phyloP scores from a whole-genome alignment of 1,140 invertebrate species.

The Danaus melanippus region DNA sequence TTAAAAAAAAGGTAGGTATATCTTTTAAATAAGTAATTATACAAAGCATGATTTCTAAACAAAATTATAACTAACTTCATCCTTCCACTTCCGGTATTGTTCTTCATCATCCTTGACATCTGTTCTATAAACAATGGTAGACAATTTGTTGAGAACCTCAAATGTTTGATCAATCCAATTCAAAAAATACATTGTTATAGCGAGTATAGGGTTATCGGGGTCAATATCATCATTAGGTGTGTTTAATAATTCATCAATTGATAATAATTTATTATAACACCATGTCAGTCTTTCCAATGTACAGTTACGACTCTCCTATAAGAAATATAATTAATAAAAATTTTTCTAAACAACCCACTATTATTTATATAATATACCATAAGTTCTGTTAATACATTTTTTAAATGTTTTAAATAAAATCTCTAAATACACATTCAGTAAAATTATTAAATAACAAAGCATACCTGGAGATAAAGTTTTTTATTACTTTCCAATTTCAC shows the following conservation, averaged over 20 bases:
- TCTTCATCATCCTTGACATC: conserved; percentile 35
- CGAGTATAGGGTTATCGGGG: conserved; percentile 33
- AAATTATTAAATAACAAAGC: conserved; percentile 1
- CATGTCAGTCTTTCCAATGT: conserved; percentile 48
- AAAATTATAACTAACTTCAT: conserved; percentile 31
- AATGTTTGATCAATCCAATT: conserved; percentile 67
- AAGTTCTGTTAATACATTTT: too few relatives aligned
- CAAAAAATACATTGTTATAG: conserved; percentile 58
- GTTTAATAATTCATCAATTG: conserved; percentile 27
- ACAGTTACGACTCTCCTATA: conserved; percentile 53
- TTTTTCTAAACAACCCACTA: not conserved
- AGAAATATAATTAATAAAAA: conserved; percentile 9
- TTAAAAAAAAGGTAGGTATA: too few relatives aligned
- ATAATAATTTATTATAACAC: conserved; percentile 44
- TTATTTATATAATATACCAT: too few relatives aligned
- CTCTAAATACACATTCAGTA: too few relatives aligned
- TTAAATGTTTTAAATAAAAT: too few relatives aligned
- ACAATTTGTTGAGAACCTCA: conserved; percentile 47
- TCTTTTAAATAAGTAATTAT: conserved; percentile 5
- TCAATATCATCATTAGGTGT: conserved; percentile 6
- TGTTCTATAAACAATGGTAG: conserved; percentile 40
- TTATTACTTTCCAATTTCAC: conserved; percentile 42
- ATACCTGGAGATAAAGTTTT: conserved; percentile 35
- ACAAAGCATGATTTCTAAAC: not conserved
- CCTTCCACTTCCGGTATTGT: conserved; percentile 35